Percentiles rank a stretch among this genome's conserved stretches.
phyloP scores from a whole-genome alignment of 2,888 invertebrate species.

The Rhagonycha lutea region DNA sequence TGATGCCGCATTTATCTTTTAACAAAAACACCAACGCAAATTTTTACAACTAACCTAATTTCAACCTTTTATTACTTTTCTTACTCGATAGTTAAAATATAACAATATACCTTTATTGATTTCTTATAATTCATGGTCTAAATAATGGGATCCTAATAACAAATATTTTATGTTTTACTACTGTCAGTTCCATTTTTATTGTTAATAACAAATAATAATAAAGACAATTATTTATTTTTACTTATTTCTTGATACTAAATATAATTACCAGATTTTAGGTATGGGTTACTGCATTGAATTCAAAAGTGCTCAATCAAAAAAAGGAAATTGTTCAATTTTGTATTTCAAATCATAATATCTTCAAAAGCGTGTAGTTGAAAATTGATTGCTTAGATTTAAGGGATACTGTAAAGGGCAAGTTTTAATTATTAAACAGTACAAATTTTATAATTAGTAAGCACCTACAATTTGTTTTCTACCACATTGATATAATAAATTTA shows the following conservation, averaged over 20 bases:
- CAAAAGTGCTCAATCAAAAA: not conserved
- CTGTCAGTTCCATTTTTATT: not conserved
- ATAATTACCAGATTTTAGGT: not conserved
- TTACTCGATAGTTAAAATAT: not conserved
- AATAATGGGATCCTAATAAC: not conserved
- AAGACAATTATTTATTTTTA: no score
- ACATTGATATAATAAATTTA: no score
- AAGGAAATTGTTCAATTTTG: not conserved
- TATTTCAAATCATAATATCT: not conserved
- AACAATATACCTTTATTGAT: not conserved
- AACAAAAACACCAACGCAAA: not conserved
- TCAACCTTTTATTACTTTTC: not conserved
- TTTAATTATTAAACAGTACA: not conserved
- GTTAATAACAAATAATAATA: not conserved
- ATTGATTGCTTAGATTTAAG: not conserved
- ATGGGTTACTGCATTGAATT: not conserved
- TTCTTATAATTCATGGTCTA: no score
- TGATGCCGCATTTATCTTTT: not conserved
- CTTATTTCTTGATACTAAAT: not conserved
- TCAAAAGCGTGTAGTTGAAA: not conserved
- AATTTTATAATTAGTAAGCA: not conserved
- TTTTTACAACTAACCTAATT: not conserved
- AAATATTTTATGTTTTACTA: not conserved
- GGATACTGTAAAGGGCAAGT: not conserved
- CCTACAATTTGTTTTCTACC: no score